These are phyloP conservation scores for Calycopis cecrops DNA, from an alignment of 1,140 invertebrate genomes.

Conservation along the genomic window DNA sequence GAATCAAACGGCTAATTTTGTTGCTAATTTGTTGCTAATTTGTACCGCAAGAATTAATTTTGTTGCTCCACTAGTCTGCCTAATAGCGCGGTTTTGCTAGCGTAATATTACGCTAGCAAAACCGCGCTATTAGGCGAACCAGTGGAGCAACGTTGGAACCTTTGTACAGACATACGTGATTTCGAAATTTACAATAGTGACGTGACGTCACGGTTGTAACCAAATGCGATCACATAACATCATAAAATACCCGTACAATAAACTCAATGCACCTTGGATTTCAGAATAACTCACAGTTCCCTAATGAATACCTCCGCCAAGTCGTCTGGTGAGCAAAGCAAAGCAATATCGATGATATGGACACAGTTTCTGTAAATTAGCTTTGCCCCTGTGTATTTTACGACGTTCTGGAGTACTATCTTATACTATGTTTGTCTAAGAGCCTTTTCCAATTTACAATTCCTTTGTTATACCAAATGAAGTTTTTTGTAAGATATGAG, in stretches of 20 bases:
- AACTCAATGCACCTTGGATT: slow-evolving; percentile 1
- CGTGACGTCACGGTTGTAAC: too few species aligned
- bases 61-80: too few species aligned
- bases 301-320: background rate
- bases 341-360: slow-evolving; percentile 2
- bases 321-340: background rate
- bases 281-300: slow-evolving; percentile 4
- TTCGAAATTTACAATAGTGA: too few species aligned
- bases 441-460: background rate
- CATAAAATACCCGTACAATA: background rate
- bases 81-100: too few species aligned
- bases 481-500: background rate
- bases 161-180: too few species aligned
- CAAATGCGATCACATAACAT: too few species aligned
- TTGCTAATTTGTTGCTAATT: too few species aligned
- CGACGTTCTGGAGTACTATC: background rate
- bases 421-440: background rate
- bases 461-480: background rate
- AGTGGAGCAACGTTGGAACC: too few species aligned
- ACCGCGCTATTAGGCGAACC: too few species aligned
- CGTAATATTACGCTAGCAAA: too few species aligned
- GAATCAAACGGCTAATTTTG: too few species aligned
- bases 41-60: too few species aligned
- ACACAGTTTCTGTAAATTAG: slow-evolving; percentile 8
- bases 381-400: slow-evolving; percentile 6